Conservation (phyloP, 1,140 invertebrate genomes). For the Zaprionus davidi region DNA sequence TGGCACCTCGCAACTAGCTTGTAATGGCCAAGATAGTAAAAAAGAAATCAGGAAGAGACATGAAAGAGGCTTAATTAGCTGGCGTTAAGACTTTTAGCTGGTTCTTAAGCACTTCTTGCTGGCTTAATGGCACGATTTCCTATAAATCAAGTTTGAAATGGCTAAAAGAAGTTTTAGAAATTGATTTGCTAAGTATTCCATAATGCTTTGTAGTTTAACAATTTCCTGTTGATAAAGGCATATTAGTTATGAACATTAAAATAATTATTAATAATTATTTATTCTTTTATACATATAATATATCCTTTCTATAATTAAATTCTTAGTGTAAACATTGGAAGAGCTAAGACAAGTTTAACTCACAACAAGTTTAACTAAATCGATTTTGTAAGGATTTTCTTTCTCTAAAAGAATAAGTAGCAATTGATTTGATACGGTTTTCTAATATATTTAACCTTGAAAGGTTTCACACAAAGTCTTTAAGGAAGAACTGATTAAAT, state of each 20-base stretch:
- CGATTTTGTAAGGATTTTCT: too few relatives aligned
- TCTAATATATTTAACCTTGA: too few relatives aligned
- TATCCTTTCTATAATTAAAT: too few relatives aligned
- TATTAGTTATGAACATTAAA: not conserved
- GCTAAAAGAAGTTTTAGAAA: not conserved
- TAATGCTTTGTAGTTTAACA: not conserved
- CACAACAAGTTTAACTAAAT: too few relatives aligned
- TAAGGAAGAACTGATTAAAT: too few relatives aligned
- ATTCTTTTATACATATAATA: too few relatives aligned
- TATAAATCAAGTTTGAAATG: not conserved
- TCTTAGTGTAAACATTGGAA: too few relatives aligned
- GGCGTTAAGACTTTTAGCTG: not conserved
- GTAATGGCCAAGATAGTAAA: conserved; percentile 3
- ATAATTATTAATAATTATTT: too few relatives aligned
- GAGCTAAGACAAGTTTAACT: too few relatives aligned
- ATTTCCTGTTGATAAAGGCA: not conserved
- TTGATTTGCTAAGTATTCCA: not conserved
- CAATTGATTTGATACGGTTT: too few relatives aligned
- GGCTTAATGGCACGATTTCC: conserved; percentile 7
- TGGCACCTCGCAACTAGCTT: conserved; percentile 14
- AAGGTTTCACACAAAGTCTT: too few relatives aligned
- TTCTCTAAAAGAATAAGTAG: too few relatives aligned
- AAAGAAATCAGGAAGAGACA: conserved; percentile 17
- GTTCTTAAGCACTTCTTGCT: not conserved
- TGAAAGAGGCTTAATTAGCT: conserved; percentile 32